Base-by-base conservation (phyloP, 2,113 vertebrate genomes). In the Pluvianellus socialis region DNA sequence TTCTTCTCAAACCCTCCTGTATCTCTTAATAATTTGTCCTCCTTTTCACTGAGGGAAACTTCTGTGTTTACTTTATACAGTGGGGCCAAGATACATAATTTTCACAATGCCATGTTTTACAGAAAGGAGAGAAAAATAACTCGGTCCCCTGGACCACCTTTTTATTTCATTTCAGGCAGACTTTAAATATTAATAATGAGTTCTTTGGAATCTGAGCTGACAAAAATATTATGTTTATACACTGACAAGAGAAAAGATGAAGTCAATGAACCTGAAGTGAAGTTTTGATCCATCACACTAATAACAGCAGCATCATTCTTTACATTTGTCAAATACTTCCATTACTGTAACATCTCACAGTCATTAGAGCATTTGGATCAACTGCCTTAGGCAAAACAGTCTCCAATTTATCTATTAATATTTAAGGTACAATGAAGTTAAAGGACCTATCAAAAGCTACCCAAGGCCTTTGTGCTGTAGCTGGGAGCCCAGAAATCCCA, bases 191-290 rank as follows among this genome's bases (percentile, higher is more conserved):
- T 86, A 63, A 52, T 33, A 79, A 88, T 21, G 21, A 91, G 27
- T 44, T 67, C 19, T 84, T 86, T 3, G 4, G 71, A 87, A 53
- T 40, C 21, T 23, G 28, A 71, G 68, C 68, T 91, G 52, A 68
- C 83, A 88, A 81, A 95, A 95, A 77, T 19, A 84, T 38, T 26
- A 14, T 84, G 76, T 96, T 97, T 94, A 72, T 84, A 67, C 33
- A 49, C 30, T 85, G 79, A 63, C 88, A 94, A 76, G 49, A 3
- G 4, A 83, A 83, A 94, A 75, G 66, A 84, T 68, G 65, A 74
- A 91, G 92, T 93, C 93, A 97, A 97, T 93, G 96, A 95, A 77
- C 68, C 86, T 49, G 44, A 92, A 90, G 91, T 72, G 67, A 94
- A 86, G 88, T 94, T 96, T 94, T 95, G 96, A 96, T 96, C 72